Evolutionary conservation across 2,113 vertebrate species (phyloP), one percentile per base, ranked within the genome.

Genomic region (Anguilla rostrata): DNA sequence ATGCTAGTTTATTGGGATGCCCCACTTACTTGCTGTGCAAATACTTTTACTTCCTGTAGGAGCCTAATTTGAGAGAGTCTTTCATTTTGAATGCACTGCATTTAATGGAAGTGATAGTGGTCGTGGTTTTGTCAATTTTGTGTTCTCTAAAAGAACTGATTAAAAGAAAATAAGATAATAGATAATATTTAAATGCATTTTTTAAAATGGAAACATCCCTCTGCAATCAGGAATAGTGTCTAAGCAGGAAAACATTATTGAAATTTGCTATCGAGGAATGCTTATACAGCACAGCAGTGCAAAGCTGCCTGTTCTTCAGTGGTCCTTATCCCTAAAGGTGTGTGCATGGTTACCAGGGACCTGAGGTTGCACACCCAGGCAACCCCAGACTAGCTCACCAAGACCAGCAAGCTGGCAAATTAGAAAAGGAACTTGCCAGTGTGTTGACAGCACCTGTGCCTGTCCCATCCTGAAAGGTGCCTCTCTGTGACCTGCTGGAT

Each of bases 11-110:
- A 82, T 78, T 86, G 88, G 88, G 90, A 89, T 90, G 87, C 89
- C 82, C 40, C 49, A 82, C 87, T 87, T 90, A 78, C 87, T 92
- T 92, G 91, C 90, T 92, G 89, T 90, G 87, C 90, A 92, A 92
- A 92, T 85, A n/a, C 86, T 86, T 87, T 87, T 88, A 86, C 84
- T 89, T 90, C 89, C 91, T 92, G 88, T 87, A 78, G 81, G 49
- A 46, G 88, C 86, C 89, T 88, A 88, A 88, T 86, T 84, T 78
- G n/a, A 41, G 82, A 34, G 0, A 60, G 41, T 86, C 80, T 87
- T 81, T 2, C 83, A 53, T 29, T 16, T 26, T 29, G 39, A 14
- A 49, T 63, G 60, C 85, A 66, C 71, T 85, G 71, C 84, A 81
- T 82, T 49, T 12, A 43, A 49, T 16, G 39, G 57, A 88, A 53